Evolutionary conservation across 2,888 invertebrate species (phyloP), one percentile per base, ranked within the genome.

Genomic region (Sesia apiformis): DNA sequence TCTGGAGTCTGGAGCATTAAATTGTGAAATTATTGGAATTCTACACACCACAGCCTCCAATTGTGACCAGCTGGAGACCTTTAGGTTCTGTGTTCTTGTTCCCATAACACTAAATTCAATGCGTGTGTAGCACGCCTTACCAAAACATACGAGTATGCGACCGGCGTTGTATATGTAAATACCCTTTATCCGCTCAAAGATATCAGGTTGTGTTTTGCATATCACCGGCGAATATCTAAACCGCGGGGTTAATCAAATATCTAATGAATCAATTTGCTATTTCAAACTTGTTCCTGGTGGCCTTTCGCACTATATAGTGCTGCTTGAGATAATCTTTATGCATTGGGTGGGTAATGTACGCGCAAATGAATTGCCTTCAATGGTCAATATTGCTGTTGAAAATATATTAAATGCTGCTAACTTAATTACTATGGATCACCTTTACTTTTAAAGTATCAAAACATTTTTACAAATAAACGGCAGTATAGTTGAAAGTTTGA

Each of bases 221-320:
- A 86, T 84, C 84, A 62, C 63, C 58, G 62, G 64, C 61, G 72
- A 71, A 76, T 78, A 83, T 85, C 83, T 72, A 58, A 52, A 5
- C 5, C 53, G 63, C 63, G 63, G 66, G 69, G 70, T 76, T 83
- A 81, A 82, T 83, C 82, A 79, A 81, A 78, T 75, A 82, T 79
- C 70, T 78, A 84, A 84, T 83, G 84, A 83, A 82, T 84, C 81
- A 81, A 81, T 84, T 81, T 72, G 72, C 69, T 68, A 69, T 72
- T 70, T 66, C 55, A 59, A 60, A 62, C 59, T 55, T 59, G 56
- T 55, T 57, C 60, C 62, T 63, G 61, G 63, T 65, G 68, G 63
- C 64, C 66, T 64, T 68, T 73, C 64, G 61, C 58, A 56, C 63
- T 64, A 38, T 38, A n/a, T 7, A 43, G 8, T 43, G 8, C n/a